phyloP scores from a whole-genome alignment of 1,140 invertebrate genomes.

The Manduca sexta region DNA sequence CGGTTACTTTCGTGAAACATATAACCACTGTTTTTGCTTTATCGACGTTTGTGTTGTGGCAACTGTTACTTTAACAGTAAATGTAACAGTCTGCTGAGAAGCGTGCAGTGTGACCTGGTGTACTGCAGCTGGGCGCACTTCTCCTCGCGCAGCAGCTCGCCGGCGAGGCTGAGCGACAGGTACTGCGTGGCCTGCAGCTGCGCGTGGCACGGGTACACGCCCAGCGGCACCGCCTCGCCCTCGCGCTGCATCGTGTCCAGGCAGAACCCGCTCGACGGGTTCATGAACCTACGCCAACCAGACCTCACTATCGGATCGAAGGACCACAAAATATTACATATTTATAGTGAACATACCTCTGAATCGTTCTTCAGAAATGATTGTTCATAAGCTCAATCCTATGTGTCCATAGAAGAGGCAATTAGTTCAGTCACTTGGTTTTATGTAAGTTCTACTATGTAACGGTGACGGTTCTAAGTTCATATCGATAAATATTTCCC shows the following conservation, averaged over 20 bases:
- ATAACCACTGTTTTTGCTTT: too few species aligned
- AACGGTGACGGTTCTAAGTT: too few species aligned
- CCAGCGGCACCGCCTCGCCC: slow-evolving; percentile 81
- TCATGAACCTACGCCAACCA: slow-evolving; percentile 56
- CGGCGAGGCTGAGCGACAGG: slow-evolving; percentile 81
- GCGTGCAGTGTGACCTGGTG: slow-evolving; percentile 36
- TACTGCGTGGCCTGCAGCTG: slow-evolving; percentile 80
- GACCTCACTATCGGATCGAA: slow-evolving; percentile 7
- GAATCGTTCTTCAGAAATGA: too few species aligned
- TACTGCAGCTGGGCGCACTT: slow-evolving; percentile 76
- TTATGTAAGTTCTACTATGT: background rate
- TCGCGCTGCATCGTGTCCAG: slow-evolving; percentile 86
- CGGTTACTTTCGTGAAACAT: too few species aligned
- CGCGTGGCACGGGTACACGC: slow-evolving; percentile 84
- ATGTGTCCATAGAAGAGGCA: too few species aligned
- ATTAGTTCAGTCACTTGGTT: background rate
- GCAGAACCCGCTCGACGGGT: slow-evolving; percentile 77
- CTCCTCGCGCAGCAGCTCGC: slow-evolving; percentile 84
- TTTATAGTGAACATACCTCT: too few species aligned
- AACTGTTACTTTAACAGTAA: too few species aligned
- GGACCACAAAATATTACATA: background rate
- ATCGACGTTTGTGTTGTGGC: too few species aligned
- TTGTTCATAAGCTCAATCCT: too few species aligned
- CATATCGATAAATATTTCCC: too few species aligned
- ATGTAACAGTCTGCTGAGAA: too few species aligned